Evolutionary conservation across 2,888 invertebrate species (phyloP), one percentile per base, ranked within the genome.

Genomic region (Scrobipalpa atriplicella): DNA sequence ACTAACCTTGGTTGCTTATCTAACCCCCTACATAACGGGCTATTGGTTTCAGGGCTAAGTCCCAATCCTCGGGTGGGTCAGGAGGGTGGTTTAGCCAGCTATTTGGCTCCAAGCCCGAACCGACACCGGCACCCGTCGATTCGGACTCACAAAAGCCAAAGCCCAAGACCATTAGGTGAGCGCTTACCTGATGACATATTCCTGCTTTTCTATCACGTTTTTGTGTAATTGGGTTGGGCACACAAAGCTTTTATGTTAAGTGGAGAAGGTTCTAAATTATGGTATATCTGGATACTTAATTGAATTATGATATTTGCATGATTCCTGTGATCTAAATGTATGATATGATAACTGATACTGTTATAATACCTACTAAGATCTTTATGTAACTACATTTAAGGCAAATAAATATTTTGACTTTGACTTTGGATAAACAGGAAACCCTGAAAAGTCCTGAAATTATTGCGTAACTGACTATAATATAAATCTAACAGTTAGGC

Each of bases 41-140:
- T 77, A 79, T 89, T 89, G 89, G 86, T 92, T 92, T 78, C 92
- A 92, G 92, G 86, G 84, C 86, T 83, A 90, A 85, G 85, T 84
- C 90, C 83, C 84, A 85, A 82, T 56, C 54, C 11, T 21, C 54
- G 54, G 54, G 54, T 56, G 54, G 54, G 54, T 56, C 54, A 9
- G 54, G 54, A 21, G 85, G 89, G 91, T 95, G 95, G 95, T 94
- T 95, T 84, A 92, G 93, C 90, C 92, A 93, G 84, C 94, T 94
- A 82, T 94, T 95, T 89, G 93, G 93, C 79, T 71, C 78, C 38
- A 60, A 19, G 19, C 51, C 54, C 69, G 82, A 85, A 72, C 83
- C 84, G 70, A 81, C 85, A 73, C 83, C 84, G 77, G 80, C 86
- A 71, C 76, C 82, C 75, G 78, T 86, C 72, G 82, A 82, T 77